Evolutionary conservation across 2,888 invertebrate genomes (phyloP), one percentile per base, ranked within the genome.

Genomic region (Biston stratarius): DNA sequence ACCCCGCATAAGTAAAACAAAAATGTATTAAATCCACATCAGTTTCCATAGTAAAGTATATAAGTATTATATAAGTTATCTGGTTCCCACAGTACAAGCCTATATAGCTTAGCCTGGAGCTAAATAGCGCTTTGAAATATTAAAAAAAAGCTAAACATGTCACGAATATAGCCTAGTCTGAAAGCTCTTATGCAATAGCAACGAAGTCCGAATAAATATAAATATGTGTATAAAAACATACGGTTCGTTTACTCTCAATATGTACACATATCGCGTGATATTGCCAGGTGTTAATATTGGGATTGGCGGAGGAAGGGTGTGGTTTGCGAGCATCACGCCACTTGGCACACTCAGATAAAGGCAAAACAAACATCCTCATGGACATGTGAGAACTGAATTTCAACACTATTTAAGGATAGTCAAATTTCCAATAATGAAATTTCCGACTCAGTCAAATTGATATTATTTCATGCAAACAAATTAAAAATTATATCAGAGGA

Each of bases 321-420:
- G 81, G 80, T 77, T 77, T 67, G 74, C 73, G 72, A 72, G 69
- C 76, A 76, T 75, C 72, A 81, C 73, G 73, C 77, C 68, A 73
- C 80, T 79, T 77, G 77, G 76, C 75, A 77, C 73, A 74, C 72
- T 55, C 77, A 73, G 83, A 87, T 85, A 84, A 78, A 75, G n/a
- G 74, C 70, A 77, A 77, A 77, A 69, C 74, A 72, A 75, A 71
- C 61, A 72, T 67, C 53, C 60, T 62, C 71, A 69, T 48, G 71
- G 70, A 65, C 67, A 48, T 47, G 55, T 58, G 61, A 59, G 47
- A 52, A 61, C 7, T 58, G n/a, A 60, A 33, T 47, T 24, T 24
- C 51, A 14, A 36, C 14, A 48, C 12, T 45, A n/a, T 49, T 49
- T 59, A 42, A 49, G 24, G 40, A 40, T 40, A 47, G 33, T 9